Conservation (phyloP, 1,140 invertebrate species). For the Micrasema longulum region DNA sequence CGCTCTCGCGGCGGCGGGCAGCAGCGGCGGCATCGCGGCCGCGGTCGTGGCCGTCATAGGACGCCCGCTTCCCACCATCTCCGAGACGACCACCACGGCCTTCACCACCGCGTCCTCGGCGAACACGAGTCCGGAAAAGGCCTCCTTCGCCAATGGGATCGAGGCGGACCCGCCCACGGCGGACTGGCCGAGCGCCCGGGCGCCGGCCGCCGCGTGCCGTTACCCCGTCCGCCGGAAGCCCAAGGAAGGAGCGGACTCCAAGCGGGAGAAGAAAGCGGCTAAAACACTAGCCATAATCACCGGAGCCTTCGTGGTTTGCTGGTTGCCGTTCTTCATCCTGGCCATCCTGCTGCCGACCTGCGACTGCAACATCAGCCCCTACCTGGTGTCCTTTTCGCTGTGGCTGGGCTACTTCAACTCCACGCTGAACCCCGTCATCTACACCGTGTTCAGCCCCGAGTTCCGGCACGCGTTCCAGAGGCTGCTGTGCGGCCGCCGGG, state of each 20-base stretch:
- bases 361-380: slow-evolving; percentile 67
- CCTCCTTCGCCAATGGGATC: slow-evolving; percentile 76
- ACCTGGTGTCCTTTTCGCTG: slow-evolving; percentile 78
- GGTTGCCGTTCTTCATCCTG: slow-evolving; percentile 91
- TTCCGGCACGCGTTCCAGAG: slow-evolving; percentile 89
- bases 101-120: slow-evolving; percentile 78
- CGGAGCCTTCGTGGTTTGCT: slow-evolving; percentile 89
- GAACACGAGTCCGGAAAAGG: slow-evolving; percentile 77
- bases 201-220: slow-evolving; percentile 64
- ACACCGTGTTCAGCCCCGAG: slow-evolving; percentile 90
- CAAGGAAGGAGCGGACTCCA: slow-evolving; percentile 79
- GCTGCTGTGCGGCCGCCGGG: slow-evolving; percentile 76
- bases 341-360: slow-evolving; percentile 86
- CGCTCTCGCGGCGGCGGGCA: slow-evolving; percentile 69
- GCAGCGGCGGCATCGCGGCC: slow-evolving; percentile 77
- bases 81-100: slow-evolving; percentile 70
- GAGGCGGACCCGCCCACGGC: slow-evolving; percentile 75
- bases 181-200: slow-evolving; percentile 61
- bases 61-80: slow-evolving; percentile 76
- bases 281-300: slow-evolving; percentile 93
- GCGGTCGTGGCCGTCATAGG: slow-evolving; percentile 80
- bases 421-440: slow-evolving; percentile 89
- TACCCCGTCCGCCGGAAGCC: slow-evolving; percentile 68
- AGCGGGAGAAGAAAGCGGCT: slow-evolving; percentile 90
- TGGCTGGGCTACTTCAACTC: slow-evolving; percentile 92